These are phyloP conservation scores for Saccopteryx bilineata DNA, from an alignment of 2,113 vertebrate genomes.

Conservation along the genomic window DNA sequence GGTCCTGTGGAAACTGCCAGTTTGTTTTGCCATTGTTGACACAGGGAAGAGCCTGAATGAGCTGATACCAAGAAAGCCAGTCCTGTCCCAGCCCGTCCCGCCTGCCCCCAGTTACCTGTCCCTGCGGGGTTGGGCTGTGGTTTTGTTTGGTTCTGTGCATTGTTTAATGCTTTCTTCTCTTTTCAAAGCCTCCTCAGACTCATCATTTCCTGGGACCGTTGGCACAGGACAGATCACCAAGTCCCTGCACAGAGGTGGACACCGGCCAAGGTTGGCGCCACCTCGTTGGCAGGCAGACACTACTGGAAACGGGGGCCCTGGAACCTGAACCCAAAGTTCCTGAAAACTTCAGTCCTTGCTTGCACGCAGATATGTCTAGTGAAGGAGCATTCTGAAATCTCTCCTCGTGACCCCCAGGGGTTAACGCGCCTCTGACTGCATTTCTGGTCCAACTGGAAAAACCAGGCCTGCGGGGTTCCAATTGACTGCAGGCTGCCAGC, in stretches of 20 bases:
- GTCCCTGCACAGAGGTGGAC: neutral
- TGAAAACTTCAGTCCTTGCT: no score
- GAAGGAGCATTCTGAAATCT: neutral
- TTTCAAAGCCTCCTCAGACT: neutral
- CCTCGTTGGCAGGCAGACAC: fast-evolving
- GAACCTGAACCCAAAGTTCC: neutral
- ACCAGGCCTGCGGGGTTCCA: constrained; percentile 14
- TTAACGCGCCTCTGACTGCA: neutral
- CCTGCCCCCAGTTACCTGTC: fast-evolving
- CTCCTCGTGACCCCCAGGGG: neutral
- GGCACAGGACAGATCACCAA: neutral
- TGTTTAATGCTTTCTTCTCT: neutral
- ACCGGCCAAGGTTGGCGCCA: neutral
- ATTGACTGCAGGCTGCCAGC: neutral
- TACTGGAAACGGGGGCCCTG: neutral
- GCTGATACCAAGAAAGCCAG: neutral
- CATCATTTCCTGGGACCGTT: neutral
- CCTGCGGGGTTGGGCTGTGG: neutral
- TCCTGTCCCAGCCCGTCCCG: neutral
- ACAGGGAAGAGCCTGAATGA: neutral
- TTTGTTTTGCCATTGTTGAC: neutral
- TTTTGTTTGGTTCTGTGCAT: neutral
- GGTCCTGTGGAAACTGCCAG: neutral
- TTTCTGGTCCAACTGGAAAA: constrained; percentile 73
- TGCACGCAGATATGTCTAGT: fast-evolving